A percentile compares a stretch with the other conserved stretches of the same genome.
Evolutionary conservation across 2,888 invertebrate genomes (phyloP).

Genomic region (Lottia scabra): DNA sequence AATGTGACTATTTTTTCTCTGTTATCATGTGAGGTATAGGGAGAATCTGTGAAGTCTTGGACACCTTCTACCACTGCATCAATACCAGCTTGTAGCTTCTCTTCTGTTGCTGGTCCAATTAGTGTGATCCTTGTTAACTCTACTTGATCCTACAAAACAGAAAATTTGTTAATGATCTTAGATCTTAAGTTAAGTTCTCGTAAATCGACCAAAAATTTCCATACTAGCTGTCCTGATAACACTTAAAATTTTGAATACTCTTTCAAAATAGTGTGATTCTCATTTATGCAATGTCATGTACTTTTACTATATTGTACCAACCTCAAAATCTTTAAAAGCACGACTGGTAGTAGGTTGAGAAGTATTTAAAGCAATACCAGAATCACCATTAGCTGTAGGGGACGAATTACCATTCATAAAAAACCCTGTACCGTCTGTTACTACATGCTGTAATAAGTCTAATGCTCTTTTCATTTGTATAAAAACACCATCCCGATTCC

Average conservation of each 20-base stretch:
- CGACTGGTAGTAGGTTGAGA: slow-evolving; percentile 76
- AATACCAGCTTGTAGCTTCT: slow-evolving; percentile 86
- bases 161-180: too few species aligned
- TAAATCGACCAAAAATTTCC: too few species aligned
- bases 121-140: slow-evolving; percentile 88
- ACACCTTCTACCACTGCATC: slow-evolving; percentile 89
- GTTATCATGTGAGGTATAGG: slow-evolving; percentile 97
- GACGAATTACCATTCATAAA: slow-evolving; percentile 47
- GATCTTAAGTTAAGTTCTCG: too few species aligned
- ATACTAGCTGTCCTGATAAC: too few species aligned
- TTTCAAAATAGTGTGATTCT: too few species aligned
- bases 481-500: slow-evolving; percentile 97
- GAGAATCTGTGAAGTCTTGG: slow-evolving; percentile 97
- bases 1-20: slow-evolving; percentile 89
- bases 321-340: slow-evolving; percentile 84
- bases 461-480: slow-evolving; percentile 93
- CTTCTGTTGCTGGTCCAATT: slow-evolving; percentile 77
- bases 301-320: slow-evolving; percentile 36
- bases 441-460: slow-evolving; percentile 97
- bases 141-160: slow-evolving; percentile 76
- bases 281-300: too few species aligned
- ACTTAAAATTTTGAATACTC: too few species aligned
- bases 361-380: slow-evolving; percentile 69
- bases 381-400: slow-evolving; percentile 62
- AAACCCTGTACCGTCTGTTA: slow-evolving; percentile 87